These are phyloP conservation scores for Arctopsyche grandis DNA, from an alignment of 1,140 invertebrate genomes.

Conservation along the genomic window DNA sequence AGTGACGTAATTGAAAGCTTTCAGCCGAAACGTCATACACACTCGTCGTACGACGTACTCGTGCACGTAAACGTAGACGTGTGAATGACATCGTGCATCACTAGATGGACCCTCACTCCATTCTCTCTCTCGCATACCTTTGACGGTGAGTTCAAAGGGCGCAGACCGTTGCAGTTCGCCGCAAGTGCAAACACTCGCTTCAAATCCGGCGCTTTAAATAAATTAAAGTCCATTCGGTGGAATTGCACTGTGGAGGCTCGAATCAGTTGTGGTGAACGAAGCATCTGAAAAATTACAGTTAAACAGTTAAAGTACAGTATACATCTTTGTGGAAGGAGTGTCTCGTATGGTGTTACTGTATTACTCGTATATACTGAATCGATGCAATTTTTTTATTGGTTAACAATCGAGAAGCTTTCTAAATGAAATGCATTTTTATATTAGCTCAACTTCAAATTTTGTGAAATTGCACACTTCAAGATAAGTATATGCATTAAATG, in stretches of 20 bases:
- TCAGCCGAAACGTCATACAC: conserved; percentile 6
- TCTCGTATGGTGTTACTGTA: no score
- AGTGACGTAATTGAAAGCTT: conserved; percentile 25
- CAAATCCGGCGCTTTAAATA: conserved; percentile 38
- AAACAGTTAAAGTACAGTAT: no score
- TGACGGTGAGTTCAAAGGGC: conserved; percentile 3
- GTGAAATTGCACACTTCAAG: no score
- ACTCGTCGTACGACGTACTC: not conserved
- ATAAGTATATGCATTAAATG: no score
- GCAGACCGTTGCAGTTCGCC: not conserved
- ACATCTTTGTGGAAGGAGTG: no score
- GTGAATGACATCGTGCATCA: conserved; percentile 6
- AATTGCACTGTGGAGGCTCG: not conserved
- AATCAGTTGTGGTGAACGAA: not conserved
- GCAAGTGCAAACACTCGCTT: not conserved
- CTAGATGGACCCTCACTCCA: not conserved
- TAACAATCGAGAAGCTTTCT: no score
- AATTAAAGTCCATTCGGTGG: conserved; percentile 37
- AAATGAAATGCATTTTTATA: no score
- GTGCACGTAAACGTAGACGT: not conserved
- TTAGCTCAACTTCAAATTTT: no score
- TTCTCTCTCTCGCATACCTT: not conserved
- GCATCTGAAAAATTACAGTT: no score
- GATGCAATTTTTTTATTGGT: no score
- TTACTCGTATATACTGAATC: no score